Conservation (phyloP, 2,797 vertebrate genomes). For the Pelobates cultripes region DNA sequence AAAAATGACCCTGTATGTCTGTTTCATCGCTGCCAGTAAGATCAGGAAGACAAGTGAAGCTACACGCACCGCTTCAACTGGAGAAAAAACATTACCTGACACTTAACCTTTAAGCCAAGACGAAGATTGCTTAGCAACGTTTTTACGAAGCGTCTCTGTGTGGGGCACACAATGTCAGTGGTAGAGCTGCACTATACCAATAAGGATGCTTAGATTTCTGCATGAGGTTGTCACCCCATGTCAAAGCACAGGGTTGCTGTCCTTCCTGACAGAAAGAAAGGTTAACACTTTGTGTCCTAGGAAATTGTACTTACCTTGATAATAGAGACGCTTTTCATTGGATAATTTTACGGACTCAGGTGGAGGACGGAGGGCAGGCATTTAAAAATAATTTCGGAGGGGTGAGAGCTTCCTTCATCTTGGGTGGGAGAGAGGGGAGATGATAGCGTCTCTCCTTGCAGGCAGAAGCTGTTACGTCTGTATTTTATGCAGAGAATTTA, state of each 20-base stretch:
- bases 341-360: no score
- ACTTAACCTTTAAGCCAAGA: slow-evolving; percentile 42
- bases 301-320: no score
- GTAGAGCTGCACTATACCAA: neutral
- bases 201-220: neutral
- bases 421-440: no score
- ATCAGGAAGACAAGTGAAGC: neutral
- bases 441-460: no score
- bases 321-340: no score
- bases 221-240: neutral
- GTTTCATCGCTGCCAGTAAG: neutral
- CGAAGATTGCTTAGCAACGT: slow-evolving; percentile 33
- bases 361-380: no score
- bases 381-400: no score
- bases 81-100: slow-evolving; percentile 25
- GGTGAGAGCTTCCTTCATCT: no score
- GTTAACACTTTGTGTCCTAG: no score
- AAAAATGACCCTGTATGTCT: neutral
- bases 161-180: neutral
- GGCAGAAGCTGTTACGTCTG: no score
- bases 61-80: neutral
- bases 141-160: neutral
- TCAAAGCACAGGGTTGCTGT: neutral
- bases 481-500: no score
- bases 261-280: no score